Evolutionary conservation across 2,797 vertebrate genomes (phyloP), one percentile per base, ranked within the genome.

Genomic region (Anguilla anguilla): DNA sequence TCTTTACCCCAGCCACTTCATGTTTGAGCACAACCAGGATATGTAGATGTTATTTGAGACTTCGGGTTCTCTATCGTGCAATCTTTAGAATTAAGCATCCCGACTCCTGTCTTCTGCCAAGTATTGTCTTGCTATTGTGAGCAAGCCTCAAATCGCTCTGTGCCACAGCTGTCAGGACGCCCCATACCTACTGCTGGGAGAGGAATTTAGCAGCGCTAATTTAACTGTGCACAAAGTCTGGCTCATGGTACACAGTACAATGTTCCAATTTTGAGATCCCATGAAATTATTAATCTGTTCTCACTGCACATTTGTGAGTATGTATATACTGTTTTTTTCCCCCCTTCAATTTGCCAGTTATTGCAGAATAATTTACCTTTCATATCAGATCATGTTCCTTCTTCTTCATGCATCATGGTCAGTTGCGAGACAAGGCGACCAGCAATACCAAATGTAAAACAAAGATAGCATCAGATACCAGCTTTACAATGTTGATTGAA

Each of bases 21-120:
- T 82, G 79, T 82, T 82, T 82, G 46, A 82, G 25, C 79, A 82
- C 43, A n/a, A 51, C 79, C 79, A 82, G 79, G 43, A 82, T 51
- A 46, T 49, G 79, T 51, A 51, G 79, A 46, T 82, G 79, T 82
- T 82, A 82, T 51, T 51, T 19, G 46, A 82, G 46, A 49, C 79
- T 51, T 6, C 1, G 46, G 22, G 79, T 6, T 82, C 43, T 51
- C 46, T 49, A 22, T 82, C 79, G 7, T 82, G 46, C 43, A 82
- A 51, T 51, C 79, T 82, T 39, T n/a, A 35, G 46, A 35, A 82
- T 22, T 51, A 22, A 79, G 31, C 2, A 19, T 46, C 35, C 31
- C 15, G 43, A 9, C 43, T 81, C 77, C 79, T 51, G 25, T 51
- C 43, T 22, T 10, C 43, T 82, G 79, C 43, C 79, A 82, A 51